Conservation (phyloP, 2,888 invertebrate genomes). For the Acronicta psi region DNA sequence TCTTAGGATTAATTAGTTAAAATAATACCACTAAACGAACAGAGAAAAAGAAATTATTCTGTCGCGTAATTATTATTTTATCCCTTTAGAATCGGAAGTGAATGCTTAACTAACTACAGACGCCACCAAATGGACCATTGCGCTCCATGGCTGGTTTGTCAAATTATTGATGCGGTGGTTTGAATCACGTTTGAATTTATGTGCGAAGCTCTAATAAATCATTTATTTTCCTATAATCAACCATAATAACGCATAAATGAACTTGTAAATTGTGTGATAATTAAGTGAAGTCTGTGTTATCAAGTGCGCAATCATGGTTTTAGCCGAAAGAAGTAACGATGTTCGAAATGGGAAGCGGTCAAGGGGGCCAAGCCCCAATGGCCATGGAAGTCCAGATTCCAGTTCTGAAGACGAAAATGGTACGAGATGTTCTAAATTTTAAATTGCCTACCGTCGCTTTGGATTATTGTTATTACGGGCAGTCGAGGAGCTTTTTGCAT, state of each 20-base stretch:
- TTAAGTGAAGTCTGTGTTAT: conserved; percentile 66
- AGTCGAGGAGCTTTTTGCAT: conserved; percentile 57
- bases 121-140: conserved; percentile 72
- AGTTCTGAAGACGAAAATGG: conserved; percentile 96
- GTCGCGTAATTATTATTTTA: background rate
- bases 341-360: conserved; percentile 96
- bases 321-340: conserved; percentile 96
- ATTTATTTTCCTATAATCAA: conserved; percentile 61
- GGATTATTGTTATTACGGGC: conserved; percentile 32
- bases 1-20: background rate
- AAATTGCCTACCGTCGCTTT: conserved; percentile 39
- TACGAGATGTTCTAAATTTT: conserved; percentile 72
- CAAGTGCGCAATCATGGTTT: conserved; percentile 92
- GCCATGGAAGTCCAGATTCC: conserved; percentile 93
- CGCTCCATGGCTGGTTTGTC: conserved; percentile 78
- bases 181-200: conserved; percentile 88
- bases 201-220: conserved; percentile 78
- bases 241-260: conserved; percentile 56
- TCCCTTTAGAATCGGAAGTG: conserved; percentile 61
- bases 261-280: conserved; percentile 58
- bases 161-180: conserved; percentile 89
- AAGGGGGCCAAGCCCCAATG: conserved; percentile 97
- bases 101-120: conserved; percentile 78
- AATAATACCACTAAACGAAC: background rate
- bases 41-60: background rate